These are phyloP conservation scores for Sula dactylatra DNA, from an alignment of 2,113 vertebrate genomes.

Conservation along the genomic window DNA sequence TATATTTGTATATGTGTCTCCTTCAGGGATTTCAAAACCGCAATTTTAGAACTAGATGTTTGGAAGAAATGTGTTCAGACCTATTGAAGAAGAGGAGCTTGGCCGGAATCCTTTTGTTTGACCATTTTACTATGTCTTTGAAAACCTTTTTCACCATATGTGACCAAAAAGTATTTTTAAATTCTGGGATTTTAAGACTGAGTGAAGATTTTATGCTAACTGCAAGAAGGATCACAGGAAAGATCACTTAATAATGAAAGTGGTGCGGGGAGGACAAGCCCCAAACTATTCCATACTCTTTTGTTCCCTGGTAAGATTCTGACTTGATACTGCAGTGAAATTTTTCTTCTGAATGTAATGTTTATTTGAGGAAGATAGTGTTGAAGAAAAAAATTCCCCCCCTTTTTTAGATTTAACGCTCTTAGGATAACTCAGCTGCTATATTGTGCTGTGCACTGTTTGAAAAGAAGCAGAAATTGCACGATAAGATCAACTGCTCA, in stretches of 20 bases:
- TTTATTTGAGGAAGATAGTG: background rate
- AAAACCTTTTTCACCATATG: background rate
- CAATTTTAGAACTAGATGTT: background rate
- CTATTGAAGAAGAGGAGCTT: background rate
- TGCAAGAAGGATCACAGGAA: background rate
- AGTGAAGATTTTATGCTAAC: background rate
- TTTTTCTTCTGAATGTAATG: background rate
- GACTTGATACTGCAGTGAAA: background rate
- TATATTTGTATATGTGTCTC: background rate
- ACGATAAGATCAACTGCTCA: conserved; percentile 67
- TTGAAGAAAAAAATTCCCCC: background rate
- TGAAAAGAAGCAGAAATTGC: conserved; percentile 55
- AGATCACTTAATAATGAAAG: background rate
- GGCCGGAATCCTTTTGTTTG: background rate
- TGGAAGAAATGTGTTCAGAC: background rate
- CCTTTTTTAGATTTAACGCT: background rate
- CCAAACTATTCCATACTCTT: background rate
- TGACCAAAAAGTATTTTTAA: background rate
- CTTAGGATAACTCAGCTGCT: conserved; percentile 13
- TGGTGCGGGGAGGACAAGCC: background rate
- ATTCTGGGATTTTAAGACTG: background rate
- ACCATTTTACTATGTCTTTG: rapidly evolving
- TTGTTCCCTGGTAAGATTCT: background rate
- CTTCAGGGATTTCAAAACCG: background rate
- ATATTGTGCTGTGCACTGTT: conserved; percentile 27